Evolutionary conservation across 2,888 invertebrate genomes (phyloP).

Genomic region (Athetis lepigone): DNA sequence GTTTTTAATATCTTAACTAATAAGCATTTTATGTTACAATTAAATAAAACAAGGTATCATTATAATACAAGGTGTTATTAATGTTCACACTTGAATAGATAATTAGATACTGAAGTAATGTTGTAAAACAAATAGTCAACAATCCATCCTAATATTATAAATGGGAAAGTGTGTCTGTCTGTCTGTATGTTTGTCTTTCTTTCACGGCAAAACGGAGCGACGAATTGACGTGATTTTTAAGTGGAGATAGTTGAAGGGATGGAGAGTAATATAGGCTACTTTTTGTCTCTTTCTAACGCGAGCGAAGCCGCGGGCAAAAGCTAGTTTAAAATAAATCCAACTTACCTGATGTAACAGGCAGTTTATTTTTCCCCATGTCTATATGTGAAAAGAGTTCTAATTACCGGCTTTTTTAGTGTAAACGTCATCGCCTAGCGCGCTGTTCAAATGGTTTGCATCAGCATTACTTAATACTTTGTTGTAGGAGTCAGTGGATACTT

Average conservation of each 20-base stretch:
- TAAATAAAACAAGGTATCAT: neutral
- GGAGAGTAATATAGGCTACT: too few relatives aligned
- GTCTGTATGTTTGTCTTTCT: too few relatives aligned
- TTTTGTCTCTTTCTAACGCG: too few relatives aligned
- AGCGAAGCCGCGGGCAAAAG: too few relatives aligned
- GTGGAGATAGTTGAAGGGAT: too few relatives aligned
- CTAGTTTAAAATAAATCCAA: neutral
- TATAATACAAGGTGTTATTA: slow-evolving; percentile 1
- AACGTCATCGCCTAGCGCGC: slow-evolving; percentile 16
- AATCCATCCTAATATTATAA: too few relatives aligned
- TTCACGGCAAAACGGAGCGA: too few relatives aligned
- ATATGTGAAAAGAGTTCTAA: neutral
- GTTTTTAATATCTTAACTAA: neutral
- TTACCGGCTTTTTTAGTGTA: slow-evolving; percentile 2
- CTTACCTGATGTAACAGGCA: too few relatives aligned
- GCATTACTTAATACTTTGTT: slow-evolving; percentile 47
- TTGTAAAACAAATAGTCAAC: too few relatives aligned
- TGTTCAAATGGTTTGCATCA: neutral
- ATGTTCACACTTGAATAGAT: neutral
- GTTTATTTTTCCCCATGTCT: too few relatives aligned
- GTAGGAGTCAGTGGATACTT: slow-evolving; percentile 94
- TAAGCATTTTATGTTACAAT: neutral
- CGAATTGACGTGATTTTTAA: too few relatives aligned
- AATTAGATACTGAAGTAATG: neutral
- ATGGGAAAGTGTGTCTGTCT: neutral